Percentiles rank a stretch among this genome's conserved stretches.
Evolutionary conservation across 2,113 vertebrate genomes (phyloP).

Genomic region (Crotalus helleri): DNA sequence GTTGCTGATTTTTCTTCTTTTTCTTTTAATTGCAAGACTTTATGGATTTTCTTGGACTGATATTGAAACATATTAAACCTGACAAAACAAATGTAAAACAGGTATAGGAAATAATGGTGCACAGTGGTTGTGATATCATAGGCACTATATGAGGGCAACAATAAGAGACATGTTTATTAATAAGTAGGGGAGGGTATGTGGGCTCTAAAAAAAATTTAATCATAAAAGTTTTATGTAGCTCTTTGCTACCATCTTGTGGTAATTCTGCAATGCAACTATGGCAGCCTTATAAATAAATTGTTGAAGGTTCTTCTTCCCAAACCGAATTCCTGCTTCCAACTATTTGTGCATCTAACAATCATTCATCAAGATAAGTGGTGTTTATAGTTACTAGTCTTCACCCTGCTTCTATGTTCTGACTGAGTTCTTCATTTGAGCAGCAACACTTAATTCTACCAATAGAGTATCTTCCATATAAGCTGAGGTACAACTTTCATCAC

Average conservation of each 20-base stretch:
- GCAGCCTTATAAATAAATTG: neutral
- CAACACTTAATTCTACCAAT: neutral
- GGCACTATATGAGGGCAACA: neutral
- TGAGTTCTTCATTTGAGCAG: neutral
- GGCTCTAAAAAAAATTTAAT: neutral
- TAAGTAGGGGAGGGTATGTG: neutral
- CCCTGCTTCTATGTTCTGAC: neutral
- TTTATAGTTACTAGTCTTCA: neutral
- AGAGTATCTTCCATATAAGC: neutral
- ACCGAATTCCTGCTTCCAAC: neutral
- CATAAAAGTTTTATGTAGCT: neutral
- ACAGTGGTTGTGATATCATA: neutral
- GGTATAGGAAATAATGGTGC: neutral
- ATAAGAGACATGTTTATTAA: neutral
- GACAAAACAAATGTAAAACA: neutral
- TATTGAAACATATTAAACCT: neutral
- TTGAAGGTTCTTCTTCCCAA: neutral
- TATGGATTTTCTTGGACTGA: neutral
- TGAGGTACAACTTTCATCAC: neutral
- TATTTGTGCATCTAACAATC: neutral
- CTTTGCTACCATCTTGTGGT: neutral
- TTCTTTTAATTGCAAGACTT: neutral
- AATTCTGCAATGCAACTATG: neutral
- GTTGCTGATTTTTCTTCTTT: neutral
- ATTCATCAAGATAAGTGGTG: neutral